Base-by-base conservation (phyloP, 2,797 vertebrate species). In the Cossypha caffra region DNA sequence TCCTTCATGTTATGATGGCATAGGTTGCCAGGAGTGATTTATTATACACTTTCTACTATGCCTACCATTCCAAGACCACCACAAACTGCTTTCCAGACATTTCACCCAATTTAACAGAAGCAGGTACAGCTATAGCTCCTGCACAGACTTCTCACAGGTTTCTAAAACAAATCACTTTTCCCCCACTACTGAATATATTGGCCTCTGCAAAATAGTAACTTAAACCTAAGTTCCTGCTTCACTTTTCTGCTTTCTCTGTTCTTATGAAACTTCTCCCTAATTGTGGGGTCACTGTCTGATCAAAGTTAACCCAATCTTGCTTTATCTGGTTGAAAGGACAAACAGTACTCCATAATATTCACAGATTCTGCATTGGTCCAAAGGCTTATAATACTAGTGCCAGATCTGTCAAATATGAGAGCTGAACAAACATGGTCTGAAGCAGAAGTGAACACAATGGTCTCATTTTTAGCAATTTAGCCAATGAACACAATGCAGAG, bases 91-190 rank as follows among this genome's bases (percentile, higher is more conserved):
- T 58, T 54, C 51, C 23, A 63, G 42, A 64, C 4, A 17, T 23
- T 87, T 93, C 14, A 35, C 7, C 4, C 33, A 9, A 23, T 88
- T 86, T 77, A n/a, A 78, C 11, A 24, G 14, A 15, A 18, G 18
- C 4, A 48, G 0, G 0, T 45, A 31, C 10, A 38, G 17, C 16
- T 69, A 6, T 5, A 86, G 37, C 19, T 11, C 33, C 37, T 81
- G 16, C 7, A 45, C 6, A 88, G 40, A 21, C 10, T 77, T 86
- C 69, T 67, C n/a, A 33, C 2, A 52, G 35, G 16, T 67, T 74
- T 81, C 37, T 81, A 42, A 81, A 84, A 16, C 4, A 63, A 15
- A 66, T 66, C 20, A 51, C 11, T 4, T 11, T 43, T 62, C 71
- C 33, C 1, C 11, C 16, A 42, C 4, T 16, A 45, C 11, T 57